These are phyloP conservation scores for Spizaetus ornatus DNA, from an alignment of 2,113 vertebrate species.

Conservation along the genomic window DNA sequence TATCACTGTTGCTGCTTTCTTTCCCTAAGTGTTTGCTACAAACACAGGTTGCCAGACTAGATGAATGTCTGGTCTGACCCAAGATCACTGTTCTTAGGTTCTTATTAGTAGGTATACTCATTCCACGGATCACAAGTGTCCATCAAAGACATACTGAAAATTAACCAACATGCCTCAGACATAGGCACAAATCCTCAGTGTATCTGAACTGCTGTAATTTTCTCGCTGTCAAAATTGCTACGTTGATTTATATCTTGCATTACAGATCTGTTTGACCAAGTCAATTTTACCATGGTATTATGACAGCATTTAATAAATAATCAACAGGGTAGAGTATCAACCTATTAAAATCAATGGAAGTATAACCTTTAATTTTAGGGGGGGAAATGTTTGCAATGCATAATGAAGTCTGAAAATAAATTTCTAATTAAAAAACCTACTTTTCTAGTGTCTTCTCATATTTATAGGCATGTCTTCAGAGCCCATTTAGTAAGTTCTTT, in stretches of 20 bases:
- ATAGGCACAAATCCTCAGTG: background rate
- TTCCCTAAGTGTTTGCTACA: background rate
- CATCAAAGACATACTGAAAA: background rate
- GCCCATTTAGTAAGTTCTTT: background rate
- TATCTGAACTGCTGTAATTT: background rate
- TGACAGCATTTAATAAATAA: background rate
- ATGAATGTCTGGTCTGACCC: background rate
- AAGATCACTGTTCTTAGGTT: background rate
- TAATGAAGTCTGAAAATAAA: background rate
- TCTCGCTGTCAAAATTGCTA: background rate
- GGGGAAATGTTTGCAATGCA: background rate
- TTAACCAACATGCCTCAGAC: background rate
- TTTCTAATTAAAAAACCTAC: background rate
- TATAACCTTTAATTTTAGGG: background rate
- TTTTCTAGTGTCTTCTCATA: background rate
- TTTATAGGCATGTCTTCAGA: background rate
- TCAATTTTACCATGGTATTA: background rate
- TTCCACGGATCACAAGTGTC: background rate
- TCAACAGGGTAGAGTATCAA: rapidly evolving
- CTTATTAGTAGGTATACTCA: background rate
- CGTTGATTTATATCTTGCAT: background rate
- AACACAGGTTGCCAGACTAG: background rate
- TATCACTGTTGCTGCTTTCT: background rate
- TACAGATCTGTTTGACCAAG: background rate
- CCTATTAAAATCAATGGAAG: background rate